A percentile compares a stretch with the other conserved stretches of the same genome.
Conservation (phyloP, 2,888 invertebrate genomes). For the Polia nebulosa region DNA sequence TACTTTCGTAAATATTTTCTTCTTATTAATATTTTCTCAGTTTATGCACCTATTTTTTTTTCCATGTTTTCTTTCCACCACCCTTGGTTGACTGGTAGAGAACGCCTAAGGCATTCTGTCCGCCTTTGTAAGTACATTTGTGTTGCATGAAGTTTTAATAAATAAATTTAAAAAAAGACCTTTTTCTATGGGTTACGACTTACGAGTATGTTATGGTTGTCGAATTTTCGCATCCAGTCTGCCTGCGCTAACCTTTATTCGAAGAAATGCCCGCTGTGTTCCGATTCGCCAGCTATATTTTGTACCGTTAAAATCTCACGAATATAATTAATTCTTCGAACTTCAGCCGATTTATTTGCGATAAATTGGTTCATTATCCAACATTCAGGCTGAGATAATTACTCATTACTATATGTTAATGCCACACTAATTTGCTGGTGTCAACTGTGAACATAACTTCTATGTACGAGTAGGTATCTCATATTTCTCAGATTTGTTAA, state of each 20-base stretch:
- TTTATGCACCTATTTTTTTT: no score
- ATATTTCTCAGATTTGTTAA: background rate
- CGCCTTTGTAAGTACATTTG: no score
- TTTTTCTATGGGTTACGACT: no score
- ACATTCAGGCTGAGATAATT: slow-evolving; percentile 6
- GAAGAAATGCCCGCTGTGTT: slow-evolving; percentile 19
- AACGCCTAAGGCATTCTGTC: no score
- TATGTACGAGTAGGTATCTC: no score
- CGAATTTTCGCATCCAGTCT: background rate
- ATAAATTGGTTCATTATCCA: slow-evolving; percentile 19
- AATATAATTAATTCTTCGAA: slow-evolving; percentile 47
- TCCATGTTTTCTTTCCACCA: no score
- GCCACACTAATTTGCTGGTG: background rate
- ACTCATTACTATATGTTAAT: background rate
- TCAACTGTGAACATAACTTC: slow-evolving; percentile 5
- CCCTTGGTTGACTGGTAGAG: no score
- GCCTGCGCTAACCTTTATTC: slow-evolving; percentile 10
- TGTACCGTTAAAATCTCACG: slow-evolving; percentile 13
- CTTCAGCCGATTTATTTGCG: background rate
- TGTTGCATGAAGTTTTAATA: no score
- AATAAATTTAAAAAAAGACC: no score
- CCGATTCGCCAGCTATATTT: background rate
- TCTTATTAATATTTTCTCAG: no score
- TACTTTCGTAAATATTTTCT: no score
- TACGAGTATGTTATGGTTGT: no score